phyloP scores from a whole-genome alignment of 2,888 invertebrate genomes.

The Agrotis exclamationis region DNA sequence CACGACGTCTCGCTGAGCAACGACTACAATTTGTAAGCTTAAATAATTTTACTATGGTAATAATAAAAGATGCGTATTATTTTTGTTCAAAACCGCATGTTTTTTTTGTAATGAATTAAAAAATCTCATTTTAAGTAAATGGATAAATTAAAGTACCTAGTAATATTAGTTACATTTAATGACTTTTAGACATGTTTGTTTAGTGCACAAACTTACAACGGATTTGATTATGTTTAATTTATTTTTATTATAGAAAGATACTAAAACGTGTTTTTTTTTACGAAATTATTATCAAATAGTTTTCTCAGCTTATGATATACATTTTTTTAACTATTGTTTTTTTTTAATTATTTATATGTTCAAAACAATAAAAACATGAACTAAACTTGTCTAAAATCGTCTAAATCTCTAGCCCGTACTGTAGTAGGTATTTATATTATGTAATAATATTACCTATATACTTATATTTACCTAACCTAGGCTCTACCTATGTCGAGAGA shows the following conservation, averaged over 20 bases:
- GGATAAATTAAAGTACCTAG: slow-evolving; percentile 55
- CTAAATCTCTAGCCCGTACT: slow-evolving; percentile 28
- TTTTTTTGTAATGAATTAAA: slow-evolving; percentile 35
- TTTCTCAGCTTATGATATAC: background rate
- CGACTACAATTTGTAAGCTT: slow-evolving; percentile 47
- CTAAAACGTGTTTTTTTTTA: background rate
- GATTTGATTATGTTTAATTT: background rate
- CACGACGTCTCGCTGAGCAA: no score
- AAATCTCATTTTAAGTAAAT: slow-evolving; percentile 47
- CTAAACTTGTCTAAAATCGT: slow-evolving; percentile 45
- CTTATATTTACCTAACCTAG: slow-evolving; percentile 27
- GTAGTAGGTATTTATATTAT: slow-evolving; percentile 62
- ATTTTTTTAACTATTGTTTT: background rate
- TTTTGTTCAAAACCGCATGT: slow-evolving; percentile 58
- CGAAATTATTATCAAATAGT: background rate
- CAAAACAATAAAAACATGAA: background rate
- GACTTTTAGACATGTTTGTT: slow-evolving; percentile 47
- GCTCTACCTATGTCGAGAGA: slow-evolving; percentile 20
- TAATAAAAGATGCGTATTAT: slow-evolving; percentile 58
- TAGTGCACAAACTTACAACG: slow-evolving; percentile 10
- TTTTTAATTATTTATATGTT: background rate
- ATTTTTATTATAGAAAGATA: background rate
- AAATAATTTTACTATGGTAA: slow-evolving; percentile 50
- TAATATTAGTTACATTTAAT: slow-evolving; percentile 30
- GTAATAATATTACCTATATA: slow-evolving; percentile 36